Evolutionary conservation across 1,140 invertebrate genomes (phyloP), one percentile per base, ranked within the genome.

Genomic region (Drosophila neocordata): DNA sequence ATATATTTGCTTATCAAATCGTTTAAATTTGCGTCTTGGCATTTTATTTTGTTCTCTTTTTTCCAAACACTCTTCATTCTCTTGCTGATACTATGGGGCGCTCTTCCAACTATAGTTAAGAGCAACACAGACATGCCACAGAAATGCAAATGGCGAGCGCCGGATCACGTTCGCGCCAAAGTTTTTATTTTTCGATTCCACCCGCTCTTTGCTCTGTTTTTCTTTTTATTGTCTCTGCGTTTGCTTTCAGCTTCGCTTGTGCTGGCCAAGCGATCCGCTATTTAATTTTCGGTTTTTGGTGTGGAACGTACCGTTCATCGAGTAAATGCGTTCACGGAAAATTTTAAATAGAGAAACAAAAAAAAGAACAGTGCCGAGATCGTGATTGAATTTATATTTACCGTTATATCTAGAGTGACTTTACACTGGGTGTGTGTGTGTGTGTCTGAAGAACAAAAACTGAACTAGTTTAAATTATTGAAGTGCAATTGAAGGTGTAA

Each of bases 261-360:
- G 70, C 72, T 52, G 62, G 35, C 83, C 15, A 44, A 78, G 61
- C 71, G 63, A 73, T 27, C 71, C 34, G 58, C 79, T 84, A 79
- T 73, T 89, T 84, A 79, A 89, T 90, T 90, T 90, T 88, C 66
- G 88, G 41, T 20, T 88, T 83, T 82, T 70, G 78, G 64, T 68
- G 76, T 73, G 82, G 73, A 90, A 72, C 67, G 67, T 48, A 59
- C 65, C 60, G 77, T 82, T 87, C 68, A 63, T 57, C 62, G 51
- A 55, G 66, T 41, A 24, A 22, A 44, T 51, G 44, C 15, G 18
- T 44, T 55, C 13, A 18, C 53, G 55, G 52, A 67, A 63, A 75
- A 75, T 44, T 77, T 57, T 65, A 78, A 51, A 61, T 52, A 70
- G 80, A 77, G 15, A 18, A 44, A 15, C 5, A 15, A 15, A 15